Conservation (phyloP, 2,888 invertebrate species). For the Lathronympha strigana region DNA sequence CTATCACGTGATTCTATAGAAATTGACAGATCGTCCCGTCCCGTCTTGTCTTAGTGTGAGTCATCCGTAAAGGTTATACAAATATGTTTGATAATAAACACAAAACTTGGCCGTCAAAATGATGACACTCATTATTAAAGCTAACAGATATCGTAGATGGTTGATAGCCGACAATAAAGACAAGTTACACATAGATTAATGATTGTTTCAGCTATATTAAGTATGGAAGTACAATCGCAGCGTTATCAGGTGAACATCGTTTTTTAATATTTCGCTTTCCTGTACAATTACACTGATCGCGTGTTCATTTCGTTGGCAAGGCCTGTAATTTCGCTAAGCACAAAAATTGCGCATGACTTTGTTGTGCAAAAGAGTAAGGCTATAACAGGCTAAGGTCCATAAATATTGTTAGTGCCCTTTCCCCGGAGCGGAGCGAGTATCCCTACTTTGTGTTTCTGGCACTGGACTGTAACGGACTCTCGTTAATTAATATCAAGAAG, state of each 20-base stretch:
- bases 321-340: constrained; percentile 40
- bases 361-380: constrained; percentile 11
- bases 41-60: too few relatives aligned
- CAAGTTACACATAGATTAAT: constrained; percentile 21
- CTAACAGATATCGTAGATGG: neutral
- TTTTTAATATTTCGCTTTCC: constrained; percentile 40
- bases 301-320: constrained; percentile 30
- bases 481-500: constrained; percentile 67
- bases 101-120: neutral
- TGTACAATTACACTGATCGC: constrained; percentile 40
- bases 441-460: constrained; percentile 37
- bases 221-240: constrained; percentile 14
- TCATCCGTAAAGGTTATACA: too few relatives aligned
- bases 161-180: constrained; percentile 20
- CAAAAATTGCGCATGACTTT: constrained; percentile 35
- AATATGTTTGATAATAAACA: too few relatives aligned
- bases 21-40: too few relatives aligned
- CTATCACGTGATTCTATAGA: too few relatives aligned
- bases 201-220: constrained; percentile 32
- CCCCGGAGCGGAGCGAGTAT: neutral
- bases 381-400: neutral
- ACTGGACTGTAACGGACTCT: constrained; percentile 49
- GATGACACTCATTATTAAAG: neutral
- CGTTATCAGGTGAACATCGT: constrained; percentile 35
- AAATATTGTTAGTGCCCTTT: constrained; percentile 7